Conservation (phyloP, 2,797 vertebrate genomes). For the Gymnoscopelus braueri region DNA sequence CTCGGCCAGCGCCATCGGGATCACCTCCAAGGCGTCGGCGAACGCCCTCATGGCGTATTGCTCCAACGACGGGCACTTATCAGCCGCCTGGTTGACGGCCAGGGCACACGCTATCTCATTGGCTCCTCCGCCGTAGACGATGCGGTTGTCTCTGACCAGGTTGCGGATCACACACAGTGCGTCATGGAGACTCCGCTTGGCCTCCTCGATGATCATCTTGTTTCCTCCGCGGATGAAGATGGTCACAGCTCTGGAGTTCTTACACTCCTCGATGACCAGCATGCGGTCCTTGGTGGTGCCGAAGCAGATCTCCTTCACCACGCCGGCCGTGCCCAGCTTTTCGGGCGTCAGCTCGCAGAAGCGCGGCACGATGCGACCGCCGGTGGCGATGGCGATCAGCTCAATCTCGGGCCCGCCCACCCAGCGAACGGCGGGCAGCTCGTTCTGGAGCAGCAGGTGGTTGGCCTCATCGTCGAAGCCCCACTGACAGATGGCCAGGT, state of each 20-base stretch:
- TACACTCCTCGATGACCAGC: slow-evolving; percentile 96
- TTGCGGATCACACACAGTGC: slow-evolving; percentile 97
- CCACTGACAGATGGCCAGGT: slow-evolving; percentile 98
- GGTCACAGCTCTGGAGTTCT: slow-evolving; percentile 96
- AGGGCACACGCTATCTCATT: slow-evolving; percentile 95
- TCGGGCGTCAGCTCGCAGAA: slow-evolving; percentile 93
- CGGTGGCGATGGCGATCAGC: slow-evolving; percentile 96
- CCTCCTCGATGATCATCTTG: slow-evolving; percentile 99
- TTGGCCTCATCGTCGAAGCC: slow-evolving; percentile 99
- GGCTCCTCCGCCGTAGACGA: slow-evolving; percentile 96
- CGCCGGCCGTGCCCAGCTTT: slow-evolving; percentile 92
- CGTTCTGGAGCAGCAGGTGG: slow-evolving; percentile 94
- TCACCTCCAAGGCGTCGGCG: slow-evolving; percentile 94
- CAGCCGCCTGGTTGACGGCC: slow-evolving; percentile 92
- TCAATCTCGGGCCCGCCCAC: slow-evolving; percentile 98
- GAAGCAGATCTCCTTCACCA: slow-evolving; percentile 94
- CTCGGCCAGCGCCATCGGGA: slow-evolving; percentile 95
- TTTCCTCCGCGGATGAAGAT: slow-evolving; percentile 98
- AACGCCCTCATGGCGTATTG: slow-evolving; percentile 98
- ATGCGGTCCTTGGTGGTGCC: slow-evolving; percentile 97
- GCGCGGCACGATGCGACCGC: slow-evolving; percentile 94
- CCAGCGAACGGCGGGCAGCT: slow-evolving; percentile 95
- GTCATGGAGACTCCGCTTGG: slow-evolving; percentile 95
- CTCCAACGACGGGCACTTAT: slow-evolving; percentile 97
- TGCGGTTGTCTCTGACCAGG: slow-evolving; percentile 92